Conservation (phyloP, 2,113 vertebrate genomes). For the Scomber japonicus region DNA sequence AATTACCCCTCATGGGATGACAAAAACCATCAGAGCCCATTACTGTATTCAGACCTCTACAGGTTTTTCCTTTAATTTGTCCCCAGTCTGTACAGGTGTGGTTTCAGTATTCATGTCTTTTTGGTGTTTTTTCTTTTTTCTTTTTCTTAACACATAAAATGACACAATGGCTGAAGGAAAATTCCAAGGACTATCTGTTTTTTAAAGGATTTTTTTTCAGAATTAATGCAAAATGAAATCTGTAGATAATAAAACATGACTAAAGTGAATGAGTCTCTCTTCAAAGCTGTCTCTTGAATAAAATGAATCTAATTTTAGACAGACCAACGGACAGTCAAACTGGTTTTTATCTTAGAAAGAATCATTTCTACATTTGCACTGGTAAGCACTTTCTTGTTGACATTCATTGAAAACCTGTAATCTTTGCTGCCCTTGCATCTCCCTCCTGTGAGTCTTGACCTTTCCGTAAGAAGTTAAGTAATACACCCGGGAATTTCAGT, state of each 20-base stretch:
- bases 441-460: constrained; percentile 50
- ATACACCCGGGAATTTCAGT: constrained; percentile 52
- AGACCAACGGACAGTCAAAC: not conserved
- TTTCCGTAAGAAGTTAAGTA: constrained; percentile 66
- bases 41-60: no score
- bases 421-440: constrained; percentile 47
- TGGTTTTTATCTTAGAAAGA: not conserved
- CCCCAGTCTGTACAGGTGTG: no score
- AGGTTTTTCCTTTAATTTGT: no score
- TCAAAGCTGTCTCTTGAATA: no score
- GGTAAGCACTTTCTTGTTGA: constrained; percentile 35
- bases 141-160: not conserved
- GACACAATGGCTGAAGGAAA: not conserved
- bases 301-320: no score
- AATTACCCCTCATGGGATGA: no score
- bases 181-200: no score
- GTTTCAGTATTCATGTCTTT: no score
- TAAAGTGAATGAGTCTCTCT: not conserved
- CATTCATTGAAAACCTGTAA: constrained; percentile 42
- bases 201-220: no score
- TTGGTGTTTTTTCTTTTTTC: not conserved
- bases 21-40: no score
- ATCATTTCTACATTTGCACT: constrained; percentile 20
- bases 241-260: no score
- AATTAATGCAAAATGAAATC: no score